A percentile compares a stretch with the other conserved stretches of the same genome.
Conservation (phyloP, 1,140 invertebrate species). For the Globodera rostochiensis region DNA sequence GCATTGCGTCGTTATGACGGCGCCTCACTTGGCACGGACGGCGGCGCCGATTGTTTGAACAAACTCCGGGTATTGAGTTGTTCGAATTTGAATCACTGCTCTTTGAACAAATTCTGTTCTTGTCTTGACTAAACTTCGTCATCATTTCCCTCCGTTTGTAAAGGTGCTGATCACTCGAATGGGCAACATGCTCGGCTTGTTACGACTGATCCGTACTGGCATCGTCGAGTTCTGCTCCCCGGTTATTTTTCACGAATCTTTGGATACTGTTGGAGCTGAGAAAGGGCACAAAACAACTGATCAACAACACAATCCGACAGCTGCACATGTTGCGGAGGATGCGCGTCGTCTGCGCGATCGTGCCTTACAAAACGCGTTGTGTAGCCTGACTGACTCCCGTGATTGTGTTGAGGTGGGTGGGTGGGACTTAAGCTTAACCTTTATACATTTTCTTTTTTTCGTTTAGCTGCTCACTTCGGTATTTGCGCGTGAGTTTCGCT, state of each 20-base stretch:
- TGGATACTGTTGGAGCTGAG: conserved; percentile 8
- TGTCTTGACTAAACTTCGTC: not conserved
- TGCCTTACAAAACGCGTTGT: conserved; percentile 1
- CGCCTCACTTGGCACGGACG: conserved; percentile 69
- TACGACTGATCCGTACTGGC: conserved; percentile 88
- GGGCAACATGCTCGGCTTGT: conserved; percentile 94
- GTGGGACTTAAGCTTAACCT: conserved; percentile 22
- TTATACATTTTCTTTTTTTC: too few relatives aligned
- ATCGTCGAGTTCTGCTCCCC: conserved; percentile 87
- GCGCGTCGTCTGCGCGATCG: conserved; percentile 11
- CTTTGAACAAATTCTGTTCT: not conserved
- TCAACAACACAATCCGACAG: conserved; percentile 21
- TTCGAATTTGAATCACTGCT: not conserved
- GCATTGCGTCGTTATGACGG: conserved; percentile 12
- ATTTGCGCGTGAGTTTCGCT: conserved; percentile 83
- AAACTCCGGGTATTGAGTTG: conserved; percentile 76
- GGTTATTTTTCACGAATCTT: conserved; percentile 10
- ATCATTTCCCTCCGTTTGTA: not conserved
- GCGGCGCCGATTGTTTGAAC: conserved; percentile 83
- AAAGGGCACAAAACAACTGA: conserved; percentile 4
- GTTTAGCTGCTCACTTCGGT: conserved; percentile 82
- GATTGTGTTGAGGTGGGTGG: conserved; percentile 81
- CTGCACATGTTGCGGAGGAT: not conserved
- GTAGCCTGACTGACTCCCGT: conserved; percentile 67
- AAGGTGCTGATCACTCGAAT: conserved; percentile 49